Evolutionary conservation across 2,888 invertebrate species (phyloP).

Genomic region (Eristalis arbustorum): DNA sequence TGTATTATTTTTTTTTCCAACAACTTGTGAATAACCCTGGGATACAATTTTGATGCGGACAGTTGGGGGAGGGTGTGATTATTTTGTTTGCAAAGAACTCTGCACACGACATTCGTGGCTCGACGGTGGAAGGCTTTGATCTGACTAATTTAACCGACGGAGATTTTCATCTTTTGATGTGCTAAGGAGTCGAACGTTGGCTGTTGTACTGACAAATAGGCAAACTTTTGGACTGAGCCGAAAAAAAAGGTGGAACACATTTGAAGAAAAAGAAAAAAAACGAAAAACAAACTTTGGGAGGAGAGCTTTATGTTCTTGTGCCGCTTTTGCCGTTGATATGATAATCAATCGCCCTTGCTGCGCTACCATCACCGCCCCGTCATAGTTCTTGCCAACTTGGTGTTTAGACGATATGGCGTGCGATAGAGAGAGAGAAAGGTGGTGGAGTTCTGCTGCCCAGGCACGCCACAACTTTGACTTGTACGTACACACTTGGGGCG

Average conservation of each 20-base stretch:
- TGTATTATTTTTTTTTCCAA: background rate
- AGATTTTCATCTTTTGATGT: slow-evolving; percentile 36
- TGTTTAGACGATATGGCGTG: slow-evolving; percentile 14
- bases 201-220: slow-evolving; percentile 10
- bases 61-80: background rate
- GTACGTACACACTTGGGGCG: slow-evolving; percentile 25
- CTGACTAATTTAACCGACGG: slow-evolving; percentile 51
- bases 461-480: slow-evolving; percentile 1
- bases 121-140: slow-evolving; percentile 16
- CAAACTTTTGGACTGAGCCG: background rate
- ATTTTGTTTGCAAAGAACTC: slow-evolving; percentile 2
- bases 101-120: slow-evolving; percentile 10
- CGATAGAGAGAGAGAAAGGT: background rate
- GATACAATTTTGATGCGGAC: slow-evolving; percentile 8
- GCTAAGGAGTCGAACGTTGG: background rate
- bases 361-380: slow-evolving; percentile 26
- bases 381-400: slow-evolving; percentile 46
- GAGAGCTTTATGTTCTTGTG: slow-evolving; percentile 45
- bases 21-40: background rate
- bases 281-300: slow-evolving; percentile 36
- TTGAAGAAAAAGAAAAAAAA: slow-evolving; percentile 32
- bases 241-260: slow-evolving; percentile 26
- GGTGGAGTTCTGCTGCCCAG: slow-evolving; percentile 37
- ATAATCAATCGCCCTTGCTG: slow-evolving; percentile 55
- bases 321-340: slow-evolving; percentile 39